These are phyloP conservation scores for Hiodon tergisus DNA, from an alignment of 2,113 vertebrate species.

Conservation along the genomic window DNA sequence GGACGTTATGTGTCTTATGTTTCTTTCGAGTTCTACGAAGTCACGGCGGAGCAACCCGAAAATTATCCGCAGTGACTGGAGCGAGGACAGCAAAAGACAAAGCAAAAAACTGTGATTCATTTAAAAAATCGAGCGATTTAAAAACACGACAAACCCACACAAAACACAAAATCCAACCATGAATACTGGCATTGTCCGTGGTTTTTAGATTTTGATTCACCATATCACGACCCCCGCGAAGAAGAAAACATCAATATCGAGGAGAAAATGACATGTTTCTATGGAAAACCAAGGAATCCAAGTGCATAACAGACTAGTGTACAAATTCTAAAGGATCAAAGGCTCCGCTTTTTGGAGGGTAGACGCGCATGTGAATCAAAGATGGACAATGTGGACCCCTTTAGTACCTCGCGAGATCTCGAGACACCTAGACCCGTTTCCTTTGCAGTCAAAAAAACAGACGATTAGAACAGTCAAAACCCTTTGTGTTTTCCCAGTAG, in stretches of 20 bases:
- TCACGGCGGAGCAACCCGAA: slow-evolving; percentile 82
- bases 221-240: slow-evolving; percentile 98
- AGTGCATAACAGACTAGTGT: slow-evolving; percentile 83
- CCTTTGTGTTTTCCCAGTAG: slow-evolving; percentile 11
- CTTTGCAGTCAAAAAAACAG: slow-evolving; percentile 62
- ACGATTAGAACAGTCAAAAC: slow-evolving; percentile 42
- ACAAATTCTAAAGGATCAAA: slow-evolving; percentile 92
- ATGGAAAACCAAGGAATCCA: slow-evolving; percentile 97
- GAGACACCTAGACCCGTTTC: slow-evolving; percentile 61
- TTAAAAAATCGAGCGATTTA: slow-evolving; percentile 58
- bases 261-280: slow-evolving; percentile 95
- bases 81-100: slow-evolving; percentile 75
- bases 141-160: slow-evolving; percentile 58
- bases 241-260: slow-evolving; percentile 99
- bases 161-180: slow-evolving; percentile 61
- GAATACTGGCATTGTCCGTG: slow-evolving; percentile 86
- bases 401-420: slow-evolving; percentile 70
- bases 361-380: slow-evolving; percentile 79
- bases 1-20: slow-evolving; percentile 52
- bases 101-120: slow-evolving; percentile 55
- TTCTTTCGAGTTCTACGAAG: slow-evolving; percentile 60
- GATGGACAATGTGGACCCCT: slow-evolving; percentile 83
- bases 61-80: slow-evolving; percentile 77
- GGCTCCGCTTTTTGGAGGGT: slow-evolving; percentile 70
- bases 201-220: slow-evolving; percentile 94